phyloP scores from a whole-genome alignment of 1,140 invertebrate genomes.

The Nephila pilipes region DNA sequence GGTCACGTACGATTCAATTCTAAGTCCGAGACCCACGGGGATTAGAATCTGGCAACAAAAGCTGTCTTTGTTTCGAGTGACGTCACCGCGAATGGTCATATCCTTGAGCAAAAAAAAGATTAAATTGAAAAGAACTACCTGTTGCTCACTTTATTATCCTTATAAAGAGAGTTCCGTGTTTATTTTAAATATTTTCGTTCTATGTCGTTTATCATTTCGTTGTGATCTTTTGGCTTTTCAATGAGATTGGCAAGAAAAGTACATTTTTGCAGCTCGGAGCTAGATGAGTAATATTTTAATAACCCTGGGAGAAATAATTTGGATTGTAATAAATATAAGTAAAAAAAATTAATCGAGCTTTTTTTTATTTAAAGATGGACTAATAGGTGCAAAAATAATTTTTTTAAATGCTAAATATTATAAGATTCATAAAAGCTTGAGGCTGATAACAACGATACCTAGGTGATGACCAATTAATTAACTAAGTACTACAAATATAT shows the following conservation, averaged over 20 bases:
- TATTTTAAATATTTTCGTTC: background rate
- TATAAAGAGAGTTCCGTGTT: conserved; percentile 20
- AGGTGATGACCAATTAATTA: too few relatives aligned
- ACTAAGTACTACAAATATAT: too few relatives aligned
- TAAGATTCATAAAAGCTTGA: too few relatives aligned
- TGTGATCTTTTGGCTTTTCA: background rate
- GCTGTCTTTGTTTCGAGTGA: conserved; percentile 33
- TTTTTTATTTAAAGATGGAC: too few relatives aligned
- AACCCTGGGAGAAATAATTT: too few relatives aligned
- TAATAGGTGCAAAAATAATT: too few relatives aligned
- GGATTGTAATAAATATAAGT: too few relatives aligned
- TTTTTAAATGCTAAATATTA: too few relatives aligned
- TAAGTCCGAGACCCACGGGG: background rate
- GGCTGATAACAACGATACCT: too few relatives aligned
- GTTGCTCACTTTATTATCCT: background rate
- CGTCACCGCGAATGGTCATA: background rate
- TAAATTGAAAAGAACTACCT: conserved; percentile 31
- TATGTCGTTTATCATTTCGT: background rate
- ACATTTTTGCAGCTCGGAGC: too few relatives aligned
- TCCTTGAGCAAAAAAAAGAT: background rate
- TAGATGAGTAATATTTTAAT: too few relatives aligned
- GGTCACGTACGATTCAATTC: conserved; percentile 5
- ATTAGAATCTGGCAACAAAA: background rate
- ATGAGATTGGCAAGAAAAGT: background rate
- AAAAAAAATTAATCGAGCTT: too few relatives aligned